Evolutionary conservation across 2,797 vertebrate genomes (phyloP), one percentile per base, ranked within the genome.

Genomic region (Limosa lapponica): DNA sequence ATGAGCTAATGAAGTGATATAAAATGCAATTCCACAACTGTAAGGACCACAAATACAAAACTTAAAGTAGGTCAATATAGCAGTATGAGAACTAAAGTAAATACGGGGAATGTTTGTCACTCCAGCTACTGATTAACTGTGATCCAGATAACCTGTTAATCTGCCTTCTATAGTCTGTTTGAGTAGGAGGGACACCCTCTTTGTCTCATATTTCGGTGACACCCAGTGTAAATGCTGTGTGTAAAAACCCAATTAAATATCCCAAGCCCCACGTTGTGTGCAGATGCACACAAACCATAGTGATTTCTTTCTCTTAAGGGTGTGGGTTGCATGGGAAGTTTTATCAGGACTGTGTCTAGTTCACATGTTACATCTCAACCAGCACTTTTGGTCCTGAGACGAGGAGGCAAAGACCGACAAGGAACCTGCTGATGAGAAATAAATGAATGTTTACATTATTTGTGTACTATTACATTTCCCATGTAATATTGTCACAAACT

Each of bases 181-280:
- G 41, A 25, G 15, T 13, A 72, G 57, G 43, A 86, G 20, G n/a
- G 48, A 43, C 24, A 81, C 5, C 13, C 1, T 58, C 20, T 77
- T 58, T 69, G 43, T 74, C 57, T 74, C 49, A 22, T 52, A 80
- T 67, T 95, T 91, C 44, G 80, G 30, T 32, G 49, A 67, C 46
- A 52, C 3, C 3, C 32, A 46, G n/a, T 37, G n/a, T 52, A 84
- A 70, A 51, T 8, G 10, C 16, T 39, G n/a, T 36, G 6, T 62
- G 6, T n/a, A 48, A 58, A 82, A 88, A 24, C 1, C 14, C 15
- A 67, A 3, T n/a, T 30, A 74, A 78, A 48, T 36, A 52, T 4
- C 8, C 16, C 27, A 46, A 73, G 15, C 10, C n/a, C 23, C 22
- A 11, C 4, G 6, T 16, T 46, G 4, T 57, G 20, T 48, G 32